Conservation (phyloP, 2,888 invertebrate species). For the Rhopalosiphum nymphaeae region DNA sequence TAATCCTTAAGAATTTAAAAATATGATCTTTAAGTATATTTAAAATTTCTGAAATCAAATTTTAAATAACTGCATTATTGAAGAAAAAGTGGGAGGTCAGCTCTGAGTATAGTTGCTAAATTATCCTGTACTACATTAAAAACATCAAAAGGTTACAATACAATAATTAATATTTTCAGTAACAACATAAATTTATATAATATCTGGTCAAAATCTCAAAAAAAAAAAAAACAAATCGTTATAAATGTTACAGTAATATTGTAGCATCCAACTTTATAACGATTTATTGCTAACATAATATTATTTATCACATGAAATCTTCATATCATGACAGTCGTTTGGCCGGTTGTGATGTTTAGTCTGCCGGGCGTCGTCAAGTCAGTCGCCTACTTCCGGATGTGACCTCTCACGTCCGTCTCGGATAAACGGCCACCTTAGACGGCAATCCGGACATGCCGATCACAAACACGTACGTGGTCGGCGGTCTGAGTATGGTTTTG, state of each 20-base stretch:
- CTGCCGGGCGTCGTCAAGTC: neutral
- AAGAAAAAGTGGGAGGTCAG: no score
- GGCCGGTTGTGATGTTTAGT: neutral
- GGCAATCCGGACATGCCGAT: conserved; percentile 85
- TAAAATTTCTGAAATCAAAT: no score
- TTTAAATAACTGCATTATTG: no score
- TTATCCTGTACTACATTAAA: neutral
- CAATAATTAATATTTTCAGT: neutral
- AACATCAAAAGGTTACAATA: neutral
- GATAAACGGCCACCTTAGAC: conserved; percentile 77
- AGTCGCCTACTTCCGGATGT: neutral
- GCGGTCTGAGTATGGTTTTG: conserved; percentile 82
- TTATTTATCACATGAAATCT: neutral
- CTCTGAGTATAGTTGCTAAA: no score
- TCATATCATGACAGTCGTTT: neutral
- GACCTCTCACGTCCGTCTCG: neutral
- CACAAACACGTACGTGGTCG: conserved; percentile 84
- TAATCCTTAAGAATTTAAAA: no score
- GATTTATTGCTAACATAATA: no score
- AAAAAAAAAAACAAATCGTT: neutral
- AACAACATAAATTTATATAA: neutral
- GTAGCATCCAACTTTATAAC: neutral
- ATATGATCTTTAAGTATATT: no score
- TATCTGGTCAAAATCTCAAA: neutral
- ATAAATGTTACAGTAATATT: neutral